Evolutionary conservation across 2,888 invertebrate genomes (phyloP), one percentile per base, ranked within the genome.

Genomic region (Pristionchus fissidentatus): DNA sequence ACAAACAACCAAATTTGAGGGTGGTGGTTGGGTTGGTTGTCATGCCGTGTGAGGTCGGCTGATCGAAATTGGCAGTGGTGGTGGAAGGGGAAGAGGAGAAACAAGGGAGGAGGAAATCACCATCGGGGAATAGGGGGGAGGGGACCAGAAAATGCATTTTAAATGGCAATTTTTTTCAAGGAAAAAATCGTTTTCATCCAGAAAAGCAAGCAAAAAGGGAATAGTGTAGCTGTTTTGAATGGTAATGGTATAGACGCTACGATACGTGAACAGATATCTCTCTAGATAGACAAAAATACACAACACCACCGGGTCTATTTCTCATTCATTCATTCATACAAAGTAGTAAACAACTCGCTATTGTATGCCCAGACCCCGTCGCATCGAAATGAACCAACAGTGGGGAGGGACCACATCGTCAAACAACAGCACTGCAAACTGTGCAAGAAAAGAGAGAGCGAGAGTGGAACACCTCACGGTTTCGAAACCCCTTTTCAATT

Each of bases 1-100:
- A 62, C 62, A 62, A 62, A 62, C 62, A 62, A 62, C 62, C 35
- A 62, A 62, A 62, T 62, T 62, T 62, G 35, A 62, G 35, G 62
- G 35, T 62, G 62, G 35, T 15, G 62, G 19, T 22, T n/a, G 55
- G 55, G 55, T n/a, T 2, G n/a, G 55, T 3, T n/a, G 55, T 10
- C 22, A 55, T n/a, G n/a, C n/a, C n/a, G 29, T 26, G 19, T 0
- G 29, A 35, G 62, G 19, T 35, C 15, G 26, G 35, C 60, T 62
- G 62, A 35, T 62, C n/a, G n/a, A n/a, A n/a, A n/a, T 62, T 62
- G 35, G 7, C 13, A 35, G 4, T 26, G 10, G 10, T 62, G 62
- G 19, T 35, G 26, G 35, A 62, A 35, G 19, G 4, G n/a, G n/a
- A n/a, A n/a, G n/a, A n/a, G n/a, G n/a, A n/a, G n/a, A n/a, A n/a